Evolutionary conservation across 2,797 vertebrate genomes (phyloP).

Genomic region (Acipenser transmontanus): DNA sequence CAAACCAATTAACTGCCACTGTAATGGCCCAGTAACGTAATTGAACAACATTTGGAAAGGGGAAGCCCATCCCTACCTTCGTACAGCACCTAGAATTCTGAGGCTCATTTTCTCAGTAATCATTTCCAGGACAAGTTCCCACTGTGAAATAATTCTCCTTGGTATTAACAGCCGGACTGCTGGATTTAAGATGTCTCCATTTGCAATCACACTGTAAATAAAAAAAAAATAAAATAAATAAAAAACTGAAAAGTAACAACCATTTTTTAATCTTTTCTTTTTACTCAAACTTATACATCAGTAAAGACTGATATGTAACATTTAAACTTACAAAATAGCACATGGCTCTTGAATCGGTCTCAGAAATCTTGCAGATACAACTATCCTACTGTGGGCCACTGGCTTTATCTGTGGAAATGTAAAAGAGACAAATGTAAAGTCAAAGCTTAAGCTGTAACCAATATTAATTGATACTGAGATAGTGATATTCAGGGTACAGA

Average conservation of each 20-base stretch:
- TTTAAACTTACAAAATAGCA: conserved; percentile 80
- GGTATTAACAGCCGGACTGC: conserved; percentile 79
- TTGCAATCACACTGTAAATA: conserved; percentile 73
- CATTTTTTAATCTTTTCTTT: no score
- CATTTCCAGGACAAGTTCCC: conserved; percentile 84
- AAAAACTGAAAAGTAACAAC: no score
- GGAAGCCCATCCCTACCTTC: conserved; percentile 64
- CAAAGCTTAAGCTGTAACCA: no score
- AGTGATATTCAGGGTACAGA: no score
- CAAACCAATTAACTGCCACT: no score
- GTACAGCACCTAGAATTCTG: conserved; percentile 77
- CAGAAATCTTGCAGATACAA: conserved; percentile 83
- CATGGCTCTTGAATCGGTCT: conserved; percentile 85
- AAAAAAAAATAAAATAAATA: no score
- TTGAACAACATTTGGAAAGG: neutral
- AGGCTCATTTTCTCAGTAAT: conserved; percentile 86
- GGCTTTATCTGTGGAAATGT: conserved; percentile 65
- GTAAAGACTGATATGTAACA: neutral
- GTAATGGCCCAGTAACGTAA: no score
- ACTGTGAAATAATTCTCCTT: conserved; percentile 74
- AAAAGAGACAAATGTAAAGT: neutral
- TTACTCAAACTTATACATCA: neutral
- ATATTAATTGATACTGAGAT: no score
- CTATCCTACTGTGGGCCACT: conserved; percentile 72
- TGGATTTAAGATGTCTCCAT: conserved; percentile 80